Percentiles rank a stretch among this genome's conserved stretches.
phyloP scores from a whole-genome alignment of 2,888 invertebrate genomes.

The Rhamphomyia laevipes region DNA sequence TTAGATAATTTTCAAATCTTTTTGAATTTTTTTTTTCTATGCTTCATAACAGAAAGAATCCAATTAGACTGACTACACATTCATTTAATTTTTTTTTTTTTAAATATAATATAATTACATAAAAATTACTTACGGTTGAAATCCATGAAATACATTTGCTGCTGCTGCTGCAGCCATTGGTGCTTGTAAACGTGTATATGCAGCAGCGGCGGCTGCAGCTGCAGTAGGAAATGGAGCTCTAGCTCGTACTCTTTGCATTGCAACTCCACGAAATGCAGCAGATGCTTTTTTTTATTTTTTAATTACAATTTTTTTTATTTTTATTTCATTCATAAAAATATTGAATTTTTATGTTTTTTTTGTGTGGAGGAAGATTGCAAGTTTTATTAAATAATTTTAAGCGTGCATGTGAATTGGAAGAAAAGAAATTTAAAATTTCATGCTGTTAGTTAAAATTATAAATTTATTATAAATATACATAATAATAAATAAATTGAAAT shows the following conservation, averaged over 20 bases:
- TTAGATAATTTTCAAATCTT: no score
- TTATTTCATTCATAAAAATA: slow-evolving; percentile 12
- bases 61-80: no score
- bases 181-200: slow-evolving; percentile 46
- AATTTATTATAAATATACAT: slow-evolving; percentile 4
- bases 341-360: slow-evolving; percentile 17
- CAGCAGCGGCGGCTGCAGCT: slow-evolving; percentile 41
- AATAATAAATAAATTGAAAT: neutral
- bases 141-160: slow-evolving; percentile 71
- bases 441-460: slow-evolving; percentile 18
- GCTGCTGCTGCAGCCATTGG: slow-evolving; percentile 52
- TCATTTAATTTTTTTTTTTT: no score
- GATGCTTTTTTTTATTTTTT: slow-evolving; percentile 41
- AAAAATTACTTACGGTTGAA: slow-evolving; percentile 72
- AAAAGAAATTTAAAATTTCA: slow-evolving; percentile 24
- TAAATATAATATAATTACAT: no score
- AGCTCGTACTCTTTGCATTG: slow-evolving; percentile 58
- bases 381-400: slow-evolving; percentile 13
- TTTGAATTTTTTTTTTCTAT: no score
- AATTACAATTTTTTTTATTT: no score
- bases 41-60: no score
- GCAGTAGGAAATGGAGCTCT: slow-evolving; percentile 55
- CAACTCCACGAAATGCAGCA: slow-evolving; percentile 71
- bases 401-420: neutral
- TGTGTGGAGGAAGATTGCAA: no score